Conservation (phyloP, 2,113 vertebrate species). For the Peromyscus polionotus region DNA sequence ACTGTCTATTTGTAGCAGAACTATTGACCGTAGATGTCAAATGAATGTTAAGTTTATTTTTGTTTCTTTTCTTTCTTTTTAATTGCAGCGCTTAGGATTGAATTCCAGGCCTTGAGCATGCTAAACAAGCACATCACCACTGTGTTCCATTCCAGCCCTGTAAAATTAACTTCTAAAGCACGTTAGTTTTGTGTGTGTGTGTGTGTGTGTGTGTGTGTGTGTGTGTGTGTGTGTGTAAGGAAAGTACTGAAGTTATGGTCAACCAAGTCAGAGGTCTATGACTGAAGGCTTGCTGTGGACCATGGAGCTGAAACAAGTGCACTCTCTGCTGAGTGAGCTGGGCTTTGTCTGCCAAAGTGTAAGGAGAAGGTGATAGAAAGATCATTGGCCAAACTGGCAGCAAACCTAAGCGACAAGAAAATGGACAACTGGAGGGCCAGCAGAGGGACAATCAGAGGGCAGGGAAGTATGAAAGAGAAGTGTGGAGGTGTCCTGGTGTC, state of each 20-base stretch:
- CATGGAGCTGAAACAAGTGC: too few species aligned
- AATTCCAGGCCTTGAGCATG: background rate
- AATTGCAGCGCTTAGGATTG: background rate
- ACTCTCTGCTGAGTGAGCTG: background rate
- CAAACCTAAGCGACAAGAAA: background rate
- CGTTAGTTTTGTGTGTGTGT: background rate
- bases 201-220: constrained; percentile 10
- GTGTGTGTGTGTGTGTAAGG: background rate
- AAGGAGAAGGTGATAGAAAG: background rate
- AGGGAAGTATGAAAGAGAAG: background rate
- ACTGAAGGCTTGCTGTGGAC: background rate
- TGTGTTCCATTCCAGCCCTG: background rate
- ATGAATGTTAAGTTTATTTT: background rate
- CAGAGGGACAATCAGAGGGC: background rate
- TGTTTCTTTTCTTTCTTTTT: background rate
- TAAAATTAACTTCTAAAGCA: background rate
- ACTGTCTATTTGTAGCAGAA: background rate
- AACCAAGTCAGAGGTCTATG: background rate
- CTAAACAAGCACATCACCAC: background rate
- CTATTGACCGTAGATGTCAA: background rate
- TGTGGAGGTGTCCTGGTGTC: background rate
- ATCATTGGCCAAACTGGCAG: background rate
- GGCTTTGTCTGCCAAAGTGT: background rate
- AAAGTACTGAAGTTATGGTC: background rate
- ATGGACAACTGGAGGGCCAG: background rate